Base-by-base conservation (phyloP, 1,140 invertebrate genomes). In the Danaus plexippus region DNA sequence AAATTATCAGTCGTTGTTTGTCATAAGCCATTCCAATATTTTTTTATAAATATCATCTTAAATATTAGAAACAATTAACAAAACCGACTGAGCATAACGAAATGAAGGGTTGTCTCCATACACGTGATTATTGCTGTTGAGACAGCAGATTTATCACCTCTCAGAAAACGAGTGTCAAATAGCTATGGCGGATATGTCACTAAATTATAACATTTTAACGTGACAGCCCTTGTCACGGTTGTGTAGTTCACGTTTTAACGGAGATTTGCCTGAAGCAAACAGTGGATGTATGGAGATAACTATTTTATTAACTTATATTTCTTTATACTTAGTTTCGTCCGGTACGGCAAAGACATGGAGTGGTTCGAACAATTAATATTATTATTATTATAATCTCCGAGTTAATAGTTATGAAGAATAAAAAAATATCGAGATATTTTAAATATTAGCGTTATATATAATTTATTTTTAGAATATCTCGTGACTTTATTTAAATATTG, bases 181-280 rank as follows among this genome's bases (percentile, higher is more conserved):
- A 67, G 67, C 73, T 64, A 65, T 73, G 71, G 73, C 77, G 75
- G 80, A 77, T 75, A 73, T 73, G 69, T 63, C 73, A 79, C 71
- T 84, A 86, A 84, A 83, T 86, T 83, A 86, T 81, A 81, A 84
- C 80, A 79, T 84, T 86, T 76, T 71, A 73, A 77, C 75, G 71
- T 83, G 83, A 83, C 80, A 83, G 74, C 70, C 60, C 49, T 62
- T 73, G 80, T 82, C 80, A 77, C 68, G 71, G 53, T 61, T 51
- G 53, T 63, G 69, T 65, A 63, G 70, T 62, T 50, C 58, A 53
- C 56, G 57, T 75, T 78, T 77, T 75, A 74, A 77, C 68, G 64
- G 66, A 63, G 66, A 70, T 72, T 72, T 73, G 63, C 61, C 54
- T 69, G 59, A 52, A 57, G 59, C 40, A 65, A 67, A 71, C 63